Conservation (phyloP, 2,113 vertebrate genomes). For the Malaclemys terrapin region DNA sequence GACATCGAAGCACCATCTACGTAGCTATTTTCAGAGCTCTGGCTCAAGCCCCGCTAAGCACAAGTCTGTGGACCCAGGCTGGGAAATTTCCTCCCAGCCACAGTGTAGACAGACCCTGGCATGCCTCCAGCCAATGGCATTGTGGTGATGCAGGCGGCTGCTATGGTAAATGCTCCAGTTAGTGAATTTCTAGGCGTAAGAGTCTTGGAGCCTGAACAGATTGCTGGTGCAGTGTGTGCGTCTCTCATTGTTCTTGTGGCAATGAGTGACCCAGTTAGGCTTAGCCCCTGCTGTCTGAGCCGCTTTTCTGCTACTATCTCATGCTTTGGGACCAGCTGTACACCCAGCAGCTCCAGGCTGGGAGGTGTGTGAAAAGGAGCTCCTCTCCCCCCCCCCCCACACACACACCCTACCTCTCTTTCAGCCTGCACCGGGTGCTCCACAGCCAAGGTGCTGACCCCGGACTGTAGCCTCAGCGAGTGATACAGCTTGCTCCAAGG, state of each 20-base stretch:
- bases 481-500: constrained; percentile 42
- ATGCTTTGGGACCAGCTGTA: rapidly evolving
- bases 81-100: neutral
- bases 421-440: neutral
- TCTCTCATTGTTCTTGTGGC: neutral
- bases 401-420: neutral
- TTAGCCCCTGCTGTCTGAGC: neutral
- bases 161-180: rapidly evolving
- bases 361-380: neutral
- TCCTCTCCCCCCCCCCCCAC: neutral
- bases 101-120: neutral
- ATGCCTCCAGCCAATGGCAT: neutral
- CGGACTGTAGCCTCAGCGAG: neutral
- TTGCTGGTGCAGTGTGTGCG: rapidly evolving
- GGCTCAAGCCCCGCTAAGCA: neutral
- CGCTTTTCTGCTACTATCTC: rapidly evolving
- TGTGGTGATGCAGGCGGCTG: neutral
- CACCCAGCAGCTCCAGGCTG: neutral
- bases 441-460: neutral
- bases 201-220: rapidly evolving
- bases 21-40: neutral
- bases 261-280: neutral
- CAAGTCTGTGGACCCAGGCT: neutral
- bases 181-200: rapidly evolving
- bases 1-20: neutral